Conservation (phyloP, 30 jellyfish, hydroid and myxozoan species). For the Cassiopea andromeda region DNA sequence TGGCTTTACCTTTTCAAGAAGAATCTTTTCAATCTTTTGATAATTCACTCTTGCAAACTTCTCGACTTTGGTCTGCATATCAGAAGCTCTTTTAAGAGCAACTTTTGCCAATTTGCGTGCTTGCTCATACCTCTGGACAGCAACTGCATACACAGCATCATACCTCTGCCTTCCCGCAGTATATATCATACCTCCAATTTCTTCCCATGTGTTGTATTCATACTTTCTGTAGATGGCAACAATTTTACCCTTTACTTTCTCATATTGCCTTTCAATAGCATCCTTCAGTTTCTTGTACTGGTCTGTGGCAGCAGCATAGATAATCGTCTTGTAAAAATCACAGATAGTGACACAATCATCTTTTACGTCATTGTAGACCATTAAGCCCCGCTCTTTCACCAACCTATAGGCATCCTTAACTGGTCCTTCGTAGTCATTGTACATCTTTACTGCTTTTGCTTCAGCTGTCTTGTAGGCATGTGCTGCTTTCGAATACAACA, state of each 20-base stretch:
- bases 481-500: not conserved
- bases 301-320: slow-evolving; percentile 52
- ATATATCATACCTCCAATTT: slow-evolving; percentile 52
- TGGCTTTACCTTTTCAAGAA: slow-evolving; percentile 63
- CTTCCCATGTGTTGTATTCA: slow-evolving; percentile 97
- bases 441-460: slow-evolving; percentile 4
- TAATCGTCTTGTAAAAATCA: slow-evolving; percentile 72
- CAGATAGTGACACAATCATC: slow-evolving; percentile 63
- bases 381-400: slow-evolving; percentile 50
- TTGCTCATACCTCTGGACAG: slow-evolving; percentile 30
- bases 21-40: slow-evolving; percentile 23
- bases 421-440: slow-evolving; percentile 49
- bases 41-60: slow-evolving; percentile 3
- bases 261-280: slow-evolving; percentile 8
- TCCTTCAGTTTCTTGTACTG: slow-evolving; percentile 40
- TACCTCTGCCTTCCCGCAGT: slow-evolving; percentile 23
- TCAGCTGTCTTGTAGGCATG: not conserved
- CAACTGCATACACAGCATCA: slow-evolving; percentile 6
- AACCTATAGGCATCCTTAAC: slow-evolving; percentile 27
- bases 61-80: slow-evolving; percentile 4
- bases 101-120: not conserved
- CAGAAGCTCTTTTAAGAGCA: slow-evolving; percentile 5
- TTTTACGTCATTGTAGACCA: slow-evolving; percentile 78
- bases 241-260: slow-evolving; percentile 21
- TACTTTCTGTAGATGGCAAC: slow-evolving; percentile 56